Evolutionary conservation across 2,888 invertebrate genomes (phyloP).

Genomic region (Pammene aurita): DNA sequence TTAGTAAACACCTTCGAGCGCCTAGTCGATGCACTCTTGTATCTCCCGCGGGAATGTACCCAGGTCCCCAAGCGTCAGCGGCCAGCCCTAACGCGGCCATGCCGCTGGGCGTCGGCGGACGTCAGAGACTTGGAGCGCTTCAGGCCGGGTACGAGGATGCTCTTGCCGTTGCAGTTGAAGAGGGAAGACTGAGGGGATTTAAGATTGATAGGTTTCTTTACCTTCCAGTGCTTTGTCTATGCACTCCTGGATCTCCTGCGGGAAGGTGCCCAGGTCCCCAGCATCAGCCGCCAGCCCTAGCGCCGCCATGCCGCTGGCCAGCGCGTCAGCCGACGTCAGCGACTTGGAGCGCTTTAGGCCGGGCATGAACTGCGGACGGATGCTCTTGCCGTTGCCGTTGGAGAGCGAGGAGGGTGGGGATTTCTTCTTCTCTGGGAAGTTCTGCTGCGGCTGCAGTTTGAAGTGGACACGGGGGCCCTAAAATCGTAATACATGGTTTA

Average conservation of each 20-base stretch:
- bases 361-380: conserved; percentile 73
- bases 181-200: too few species aligned
- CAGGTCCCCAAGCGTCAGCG: too few species aligned
- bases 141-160: too few species aligned
- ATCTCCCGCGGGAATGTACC: too few species aligned
- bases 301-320: conserved; percentile 87
- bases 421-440: conserved; percentile 74
- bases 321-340: conserved; percentile 89
- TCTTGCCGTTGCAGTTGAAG: too few species aligned
- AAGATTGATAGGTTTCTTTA: background rate
- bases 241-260: conserved; percentile 88
- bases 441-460: conserved; percentile 77
- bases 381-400: conserved; percentile 75
- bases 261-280: conserved; percentile 89
- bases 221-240: conserved; percentile 89
- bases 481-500: too few species aligned
- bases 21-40: too few species aligned
- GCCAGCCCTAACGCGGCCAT: too few species aligned
- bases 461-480: conserved; percentile 84
- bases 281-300: conserved; percentile 87
- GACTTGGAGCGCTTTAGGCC: conserved; percentile 92
- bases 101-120: too few species aligned
- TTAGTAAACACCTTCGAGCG: too few species aligned
- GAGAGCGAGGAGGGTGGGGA: conserved; percentile 72
- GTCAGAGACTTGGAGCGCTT: too few species aligned